These are phyloP conservation scores for Eristalis arbustorum DNA, from an alignment of 2,888 invertebrate genomes.

Conservation along the genomic window DNA sequence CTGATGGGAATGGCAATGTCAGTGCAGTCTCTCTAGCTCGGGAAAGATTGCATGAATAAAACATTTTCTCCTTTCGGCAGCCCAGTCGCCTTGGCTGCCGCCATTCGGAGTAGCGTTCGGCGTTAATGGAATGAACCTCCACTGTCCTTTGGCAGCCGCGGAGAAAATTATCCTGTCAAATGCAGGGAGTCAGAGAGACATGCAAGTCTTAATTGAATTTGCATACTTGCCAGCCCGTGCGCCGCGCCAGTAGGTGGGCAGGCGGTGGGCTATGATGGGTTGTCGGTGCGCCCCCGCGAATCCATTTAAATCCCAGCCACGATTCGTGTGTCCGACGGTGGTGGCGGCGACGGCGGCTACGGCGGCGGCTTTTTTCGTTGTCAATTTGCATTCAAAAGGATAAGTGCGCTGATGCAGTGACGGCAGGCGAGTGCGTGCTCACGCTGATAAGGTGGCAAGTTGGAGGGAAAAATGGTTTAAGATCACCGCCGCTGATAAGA, in stretches of 20 bases:
- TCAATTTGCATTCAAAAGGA: slow-evolving; percentile 62
- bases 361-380: slow-evolving; percentile 52
- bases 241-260: slow-evolving; percentile 1
- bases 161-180: slow-evolving; percentile 71
- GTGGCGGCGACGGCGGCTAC: slow-evolving; percentile 11
- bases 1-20: not conserved
- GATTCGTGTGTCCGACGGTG: slow-evolving; percentile 33
- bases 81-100: not conserved
- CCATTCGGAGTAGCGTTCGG: slow-evolving; percentile 18
- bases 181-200: slow-evolving; percentile 67
- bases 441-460: slow-evolving; percentile 64
- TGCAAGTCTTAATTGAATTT: slow-evolving; percentile 71
- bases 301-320: slow-evolving; percentile 55
- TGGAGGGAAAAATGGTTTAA: slow-evolving; percentile 65
- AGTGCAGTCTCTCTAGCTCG: slow-evolving; percentile 10
- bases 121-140: slow-evolving; percentile 69
- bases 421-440: slow-evolving; percentile 53
- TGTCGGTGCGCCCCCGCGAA: slow-evolving; percentile 61
- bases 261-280: slow-evolving; percentile 19
- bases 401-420: not conserved
- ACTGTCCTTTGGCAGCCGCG: slow-evolving; percentile 66
- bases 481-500: slow-evolving; percentile 57
- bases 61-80: slow-evolving; percentile 57
- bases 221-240: slow-evolving; percentile 48
- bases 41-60: slow-evolving; percentile 67